Evolutionary conservation across 1,140 invertebrate genomes (phyloP), one percentile per base, ranked within the genome.

Genomic region (Bathynomus jamesi): DNA sequence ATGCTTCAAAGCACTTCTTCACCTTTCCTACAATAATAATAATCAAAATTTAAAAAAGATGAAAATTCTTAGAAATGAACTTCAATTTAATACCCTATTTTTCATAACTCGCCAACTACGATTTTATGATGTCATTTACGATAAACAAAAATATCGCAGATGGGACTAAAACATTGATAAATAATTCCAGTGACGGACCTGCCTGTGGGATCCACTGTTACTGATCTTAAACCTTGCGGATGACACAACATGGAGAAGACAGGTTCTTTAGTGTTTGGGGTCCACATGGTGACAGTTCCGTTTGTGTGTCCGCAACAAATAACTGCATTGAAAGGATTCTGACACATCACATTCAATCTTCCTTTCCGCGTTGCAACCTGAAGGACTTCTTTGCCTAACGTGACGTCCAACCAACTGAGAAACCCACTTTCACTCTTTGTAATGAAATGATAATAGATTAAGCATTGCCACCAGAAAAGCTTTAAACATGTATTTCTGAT

Each of bases 251-350:
- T 89, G 83, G 93, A 93, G 1, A 90, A 94, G 46, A 99, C 82
- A 25, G 95, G 90, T 78, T 94, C 87, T 77, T 89, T 88, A 0
- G 88, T 84, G 80, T 90, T 97, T 0, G 98, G 98, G 28, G 94
- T 90, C 97, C 97, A 99, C 87, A 99, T 89, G 11, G 91, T 91
- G 0, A 99, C 93, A 24, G 78, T 83, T 84, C 96, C 97, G 83
- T 94, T 93, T 0, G 91, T 84, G 84, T 96, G 90, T 11, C 95
- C 97, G 24, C 94, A 84, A 78, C 92, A 91, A 3, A 98, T 80
- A 3, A 96, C 87, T n/a, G 92, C 98, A 85, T 99, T 99, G 76
- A 87, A 86, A 0, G 95, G 95, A 86, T 99, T 99, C 80, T 98
- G 94, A n/a, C 89, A 88, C 88, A 99, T 89, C 11, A 94, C 84